Evolutionary conservation across 2,888 invertebrate species (phyloP).

Genomic region (Tricholauxania praeusta): DNA sequence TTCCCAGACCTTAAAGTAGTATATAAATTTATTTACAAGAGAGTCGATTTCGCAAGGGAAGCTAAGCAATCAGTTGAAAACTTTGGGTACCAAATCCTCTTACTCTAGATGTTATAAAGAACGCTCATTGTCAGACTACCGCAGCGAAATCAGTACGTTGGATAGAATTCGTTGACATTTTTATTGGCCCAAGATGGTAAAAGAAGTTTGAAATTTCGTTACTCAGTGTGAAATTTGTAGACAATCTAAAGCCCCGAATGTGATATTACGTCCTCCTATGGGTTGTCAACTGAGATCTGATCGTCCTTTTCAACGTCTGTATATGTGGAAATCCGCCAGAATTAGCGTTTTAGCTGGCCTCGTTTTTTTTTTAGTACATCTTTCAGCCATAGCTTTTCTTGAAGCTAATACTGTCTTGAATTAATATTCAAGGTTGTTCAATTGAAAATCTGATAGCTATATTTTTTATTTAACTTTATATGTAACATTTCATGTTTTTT

Average conservation of each 20-base stretch:
- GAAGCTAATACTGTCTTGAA: too few relatives aligned
- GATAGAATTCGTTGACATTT: conserved; percentile 28
- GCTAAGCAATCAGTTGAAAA: conserved; percentile 23
- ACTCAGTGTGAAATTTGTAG: conserved; percentile 8
- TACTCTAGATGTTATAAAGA: conserved; percentile 17
- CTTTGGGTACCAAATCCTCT: conserved; percentile 21
- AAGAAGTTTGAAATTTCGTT: conserved; percentile 24
- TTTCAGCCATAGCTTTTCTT: too few relatives aligned
- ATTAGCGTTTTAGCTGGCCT: too few relatives aligned
- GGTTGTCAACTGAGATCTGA: neutral
- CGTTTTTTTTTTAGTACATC: too few relatives aligned
- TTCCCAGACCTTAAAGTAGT: conserved; percentile 24
- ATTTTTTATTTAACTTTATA: too few relatives aligned
- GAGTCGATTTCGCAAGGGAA: conserved; percentile 23
- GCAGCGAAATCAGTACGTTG: conserved; percentile 34
- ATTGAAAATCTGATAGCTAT: too few relatives aligned
- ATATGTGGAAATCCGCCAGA: too few relatives aligned
- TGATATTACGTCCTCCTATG: conserved; percentile 10
- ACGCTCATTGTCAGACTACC: conserved; percentile 38
- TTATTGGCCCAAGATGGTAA: conserved; percentile 41
- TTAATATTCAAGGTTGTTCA: too few relatives aligned
- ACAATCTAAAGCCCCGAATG: conserved; percentile 16
- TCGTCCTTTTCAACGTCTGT: conserved; percentile 16
- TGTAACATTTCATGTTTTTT: too few relatives aligned
- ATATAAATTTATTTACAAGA: conserved; percentile 22